Evolutionary conservation across 2,797 vertebrate species (phyloP), one percentile per base, ranked within the genome.

Genomic region (Pipistrellus kuhlii): DNA sequence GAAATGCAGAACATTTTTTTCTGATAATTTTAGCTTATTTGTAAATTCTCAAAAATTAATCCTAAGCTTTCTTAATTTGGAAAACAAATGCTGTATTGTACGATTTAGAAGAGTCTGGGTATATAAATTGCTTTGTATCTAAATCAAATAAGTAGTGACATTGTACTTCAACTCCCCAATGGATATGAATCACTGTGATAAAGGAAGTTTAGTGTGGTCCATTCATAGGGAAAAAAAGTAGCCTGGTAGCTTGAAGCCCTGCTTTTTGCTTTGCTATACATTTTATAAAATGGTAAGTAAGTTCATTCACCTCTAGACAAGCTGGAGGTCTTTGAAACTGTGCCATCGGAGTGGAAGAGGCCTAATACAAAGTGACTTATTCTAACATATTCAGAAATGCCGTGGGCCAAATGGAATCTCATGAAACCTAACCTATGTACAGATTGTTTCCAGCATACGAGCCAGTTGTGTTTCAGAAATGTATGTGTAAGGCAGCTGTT

Each of bases 401-500:
- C 46, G 1, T 15, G 35, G 86, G 94, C 96, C 90, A 90, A 85
- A 83, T 80, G 32, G 81, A 94, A 81, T 95, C 93, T 90, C 93
- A 59, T 95, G 96, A 95, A 95, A 90, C 93, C 66, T 95, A 95
- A 95, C 89, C 87, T 95, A 64, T 86, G 55, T 76, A 51, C 69
- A 91, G 94, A 95, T 38, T 78, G 46, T 95, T 92, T 96, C 90
- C 95, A 95, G 73, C 46, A 48, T 85, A 82, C 55, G 81, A 93
- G 73, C 82, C 88, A 91, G 81, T 96, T 96, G 88, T 90, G 88
- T 93, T 96, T 96, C 93, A 90, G 27, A 94, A 85, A 92, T 95
- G 95, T 96, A 91, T 95, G 72, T 95, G 88, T 95, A 85, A 97
- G 91, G 88, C 96, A 97, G 94, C 96, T 96, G 96, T 96, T 95